phyloP scores from a whole-genome alignment of 2,888 invertebrate species.

The Cosmopolites sordidus region DNA sequence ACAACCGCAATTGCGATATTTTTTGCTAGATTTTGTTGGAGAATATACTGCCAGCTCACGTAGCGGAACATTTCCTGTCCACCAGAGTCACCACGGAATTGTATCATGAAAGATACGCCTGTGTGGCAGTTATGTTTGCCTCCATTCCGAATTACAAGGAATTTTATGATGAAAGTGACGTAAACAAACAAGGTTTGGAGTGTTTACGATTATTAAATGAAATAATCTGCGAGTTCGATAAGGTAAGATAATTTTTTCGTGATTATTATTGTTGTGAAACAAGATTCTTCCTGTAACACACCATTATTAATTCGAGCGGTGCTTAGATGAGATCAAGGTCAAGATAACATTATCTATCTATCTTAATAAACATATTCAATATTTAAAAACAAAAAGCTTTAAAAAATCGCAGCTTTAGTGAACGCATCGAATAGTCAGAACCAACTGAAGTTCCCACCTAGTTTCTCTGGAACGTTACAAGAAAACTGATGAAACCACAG shows the following conservation, averaged over 20 bases:
- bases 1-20: not conserved
- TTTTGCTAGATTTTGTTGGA: slow-evolving; percentile 75
- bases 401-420: no score
- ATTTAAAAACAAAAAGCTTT: no score
- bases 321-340: no score
- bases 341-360: no score
- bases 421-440: no score
- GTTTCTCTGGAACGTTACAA: no score
- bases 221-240: slow-evolving; percentile 97
- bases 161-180: slow-evolving; percentile 95
- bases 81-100: slow-evolving; percentile 74
- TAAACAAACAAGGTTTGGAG: slow-evolving; percentile 92
- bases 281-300: no score
- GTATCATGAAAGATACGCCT: slow-evolving; percentile 90
- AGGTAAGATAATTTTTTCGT: slow-evolving; percentile 54
- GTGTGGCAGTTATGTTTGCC: slow-evolving; percentile 96
- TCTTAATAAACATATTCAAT: no score
- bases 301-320: no score
- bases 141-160: slow-evolving; percentile 97
- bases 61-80: slow-evolving; percentile 88
- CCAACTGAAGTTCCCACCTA: no score
- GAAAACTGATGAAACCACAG: no score
- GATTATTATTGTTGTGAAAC: no score
- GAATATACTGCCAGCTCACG: slow-evolving; percentile 94
- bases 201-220: slow-evolving; percentile 91